phyloP scores from a whole-genome alignment of 2,888 invertebrate species.

The Timema cristinae region DNA sequence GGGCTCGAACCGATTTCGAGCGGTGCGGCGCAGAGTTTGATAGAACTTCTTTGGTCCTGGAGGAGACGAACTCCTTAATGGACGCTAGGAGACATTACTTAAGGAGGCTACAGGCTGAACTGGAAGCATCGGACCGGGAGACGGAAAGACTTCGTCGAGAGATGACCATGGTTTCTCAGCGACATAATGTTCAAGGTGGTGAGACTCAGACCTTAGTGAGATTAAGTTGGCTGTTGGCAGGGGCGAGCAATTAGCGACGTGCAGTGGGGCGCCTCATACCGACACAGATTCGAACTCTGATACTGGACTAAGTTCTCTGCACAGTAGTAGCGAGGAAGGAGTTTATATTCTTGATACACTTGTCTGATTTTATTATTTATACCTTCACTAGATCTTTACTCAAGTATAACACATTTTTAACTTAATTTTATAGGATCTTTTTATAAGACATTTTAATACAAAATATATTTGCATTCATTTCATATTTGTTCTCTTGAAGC shows the following conservation, averaged over 20 bases:
- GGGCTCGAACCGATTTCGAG: conserved; percentile 37
- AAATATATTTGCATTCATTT: too few species aligned
- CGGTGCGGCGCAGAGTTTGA: conserved; percentile 36
- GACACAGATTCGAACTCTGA: conserved; percentile 49
- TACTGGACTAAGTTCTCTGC: conserved; percentile 49
- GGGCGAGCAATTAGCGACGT: neutral
- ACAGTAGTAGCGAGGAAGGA: conserved; percentile 46
- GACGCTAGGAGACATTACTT: conserved; percentile 37
- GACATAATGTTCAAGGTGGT: too few species aligned
- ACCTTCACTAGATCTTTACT: too few species aligned
- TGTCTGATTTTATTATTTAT: conserved; percentile 35
- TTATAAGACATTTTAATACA: too few species aligned
- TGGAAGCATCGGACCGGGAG: conserved; percentile 37
- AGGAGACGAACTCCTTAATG: conserved; percentile 37
- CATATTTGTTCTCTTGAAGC: too few species aligned
- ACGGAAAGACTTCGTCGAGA: conserved; percentile 31
- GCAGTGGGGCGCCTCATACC: conserved; percentile 29
- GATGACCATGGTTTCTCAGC: conserved; percentile 19
- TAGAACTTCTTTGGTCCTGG: conserved; percentile 38
- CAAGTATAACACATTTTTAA: too few species aligned
- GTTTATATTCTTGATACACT: conserved; percentile 43
- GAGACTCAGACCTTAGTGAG: neutral
- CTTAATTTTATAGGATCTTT: too few species aligned
- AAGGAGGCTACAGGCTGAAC: conserved; percentile 36
- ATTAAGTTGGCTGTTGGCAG: neutral